phyloP scores from a whole-genome alignment of 1,140 invertebrate genomes.

The Drosophila murphyi region DNA sequence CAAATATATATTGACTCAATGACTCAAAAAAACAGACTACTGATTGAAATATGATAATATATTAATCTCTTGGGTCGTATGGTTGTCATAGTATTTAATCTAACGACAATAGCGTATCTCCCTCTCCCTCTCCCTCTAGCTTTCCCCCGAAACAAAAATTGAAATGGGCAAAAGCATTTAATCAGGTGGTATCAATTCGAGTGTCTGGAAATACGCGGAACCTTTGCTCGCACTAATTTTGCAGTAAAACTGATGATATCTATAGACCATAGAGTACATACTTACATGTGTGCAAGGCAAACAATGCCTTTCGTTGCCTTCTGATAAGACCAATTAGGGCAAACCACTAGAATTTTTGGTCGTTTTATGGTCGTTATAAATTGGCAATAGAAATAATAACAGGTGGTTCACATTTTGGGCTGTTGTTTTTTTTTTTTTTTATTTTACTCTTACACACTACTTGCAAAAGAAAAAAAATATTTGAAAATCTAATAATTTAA shows the following conservation, averaged over 20 bases:
- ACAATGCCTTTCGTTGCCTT: conserved; percentile 6
- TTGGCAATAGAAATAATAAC: conserved; percentile 15
- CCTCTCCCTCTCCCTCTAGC: neutral
- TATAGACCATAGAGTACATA: conserved; percentile 12
- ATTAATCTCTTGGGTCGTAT: neutral
- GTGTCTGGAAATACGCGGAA: conserved; percentile 13
- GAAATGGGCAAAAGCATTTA: neutral
- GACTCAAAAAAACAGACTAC: neutral
- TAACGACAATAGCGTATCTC: neutral
- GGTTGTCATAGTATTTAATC: neutral
- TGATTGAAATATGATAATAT: neutral
- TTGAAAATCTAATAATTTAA: conserved; percentile 27
- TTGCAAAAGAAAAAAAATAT: conserved; percentile 56
- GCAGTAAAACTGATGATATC: conserved; percentile 10
- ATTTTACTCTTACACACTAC: conserved; percentile 1
- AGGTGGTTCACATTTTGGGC: neutral
- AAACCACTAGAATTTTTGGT: conserved; percentile 16
- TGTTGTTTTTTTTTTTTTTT: neutral
- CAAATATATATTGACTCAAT: neutral
- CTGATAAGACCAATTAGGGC: neutral
- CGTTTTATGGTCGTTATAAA: conserved; percentile 4
- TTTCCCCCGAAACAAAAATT: neutral
- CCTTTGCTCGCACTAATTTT: conserved; percentile 15
- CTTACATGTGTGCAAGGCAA: conserved; percentile 10
- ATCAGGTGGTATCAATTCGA: conserved; percentile 12